A percentile compares a stretch with the other conserved stretches of the same genome.
Evolutionary conservation across 2,888 invertebrate species (phyloP).

Genomic region (Melikaiella ostensackeni): DNA sequence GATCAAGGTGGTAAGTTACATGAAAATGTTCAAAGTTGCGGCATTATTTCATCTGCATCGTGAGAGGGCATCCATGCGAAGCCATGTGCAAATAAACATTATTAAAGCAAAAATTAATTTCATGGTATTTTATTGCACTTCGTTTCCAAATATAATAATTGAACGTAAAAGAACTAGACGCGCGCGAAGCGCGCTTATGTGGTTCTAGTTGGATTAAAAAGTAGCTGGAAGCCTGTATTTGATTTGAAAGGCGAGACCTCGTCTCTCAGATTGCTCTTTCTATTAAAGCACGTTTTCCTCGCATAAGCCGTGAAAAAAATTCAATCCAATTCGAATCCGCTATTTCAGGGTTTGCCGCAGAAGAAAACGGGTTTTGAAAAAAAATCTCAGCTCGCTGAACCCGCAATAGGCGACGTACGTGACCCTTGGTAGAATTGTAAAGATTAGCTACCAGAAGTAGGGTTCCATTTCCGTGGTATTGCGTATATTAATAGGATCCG

Average conservation of each 20-base stretch:
- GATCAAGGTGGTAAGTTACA: too few species aligned
- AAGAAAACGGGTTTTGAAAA: conserved; percentile 31
- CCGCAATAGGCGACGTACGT: conserved; percentile 29
- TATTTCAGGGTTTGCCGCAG: conserved; percentile 18
- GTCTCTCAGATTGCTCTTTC: not conserved
- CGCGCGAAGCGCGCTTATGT: too few species aligned
- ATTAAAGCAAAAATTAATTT: too few species aligned
- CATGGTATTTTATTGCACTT: too few species aligned
- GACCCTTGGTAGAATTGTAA: conserved; percentile 29
- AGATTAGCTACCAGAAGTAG: conserved; percentile 26
- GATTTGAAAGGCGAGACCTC: not conserved
- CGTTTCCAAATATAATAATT: too few species aligned
- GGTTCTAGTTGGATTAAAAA: too few species aligned
- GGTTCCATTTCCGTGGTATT: conserved; percentile 36
- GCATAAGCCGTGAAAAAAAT: not conserved
- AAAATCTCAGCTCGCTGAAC: conserved; percentile 13
- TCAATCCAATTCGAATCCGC: conserved; percentile 21
- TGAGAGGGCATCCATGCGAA: too few species aligned
- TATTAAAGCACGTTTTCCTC: not conserved
- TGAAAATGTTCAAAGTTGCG: too few species aligned
- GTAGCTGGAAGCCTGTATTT: not conserved
- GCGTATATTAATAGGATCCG: conserved; percentile 38
- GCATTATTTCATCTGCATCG: too few species aligned
- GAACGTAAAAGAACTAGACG: too few species aligned
- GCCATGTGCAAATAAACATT: too few species aligned